Conservation (phyloP, 2,113 vertebrate species). For the Tachysurus vachellii region DNA sequence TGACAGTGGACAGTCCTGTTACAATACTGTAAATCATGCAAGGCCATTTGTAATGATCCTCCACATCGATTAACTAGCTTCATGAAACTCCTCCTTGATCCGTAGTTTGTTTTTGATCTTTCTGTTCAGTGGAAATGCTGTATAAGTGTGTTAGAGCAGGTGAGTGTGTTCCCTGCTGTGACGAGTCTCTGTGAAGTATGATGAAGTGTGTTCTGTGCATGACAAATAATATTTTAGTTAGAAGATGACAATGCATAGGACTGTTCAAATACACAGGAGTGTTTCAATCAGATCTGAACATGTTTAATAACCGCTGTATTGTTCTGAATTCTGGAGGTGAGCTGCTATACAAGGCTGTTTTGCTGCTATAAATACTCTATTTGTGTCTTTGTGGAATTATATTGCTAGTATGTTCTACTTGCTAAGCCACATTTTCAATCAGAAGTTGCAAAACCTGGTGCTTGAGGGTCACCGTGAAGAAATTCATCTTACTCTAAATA, state of each 20-base stretch:
- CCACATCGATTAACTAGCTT: background rate
- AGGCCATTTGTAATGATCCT: background rate
- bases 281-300: conserved; percentile 45
- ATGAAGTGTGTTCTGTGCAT: conserved; percentile 19
- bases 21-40: background rate
- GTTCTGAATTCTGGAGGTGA: conserved; percentile 63
- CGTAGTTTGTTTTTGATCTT: background rate
- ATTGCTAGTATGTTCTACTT: conserved; percentile 34
- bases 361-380: conserved; percentile 61
- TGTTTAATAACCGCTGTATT: conserved; percentile 64
- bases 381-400: conserved; percentile 38
- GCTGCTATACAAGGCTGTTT: conserved; percentile 50
- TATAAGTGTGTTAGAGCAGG: background rate
- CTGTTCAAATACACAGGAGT: conserved; percentile 22
- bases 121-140: background rate
- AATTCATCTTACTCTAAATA: background rate
- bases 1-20: background rate
- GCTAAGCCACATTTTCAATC: conserved; percentile 47
- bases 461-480: conserved; percentile 29
- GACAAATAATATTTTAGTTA: conserved; percentile 26
- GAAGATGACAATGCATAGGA: background rate
- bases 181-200: background rate
- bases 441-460: conserved; percentile 56
- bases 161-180: too few species aligned
- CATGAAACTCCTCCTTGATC: background rate